phyloP scores from a whole-genome alignment of 2,113 vertebrate genomes.

The Cheilinus undulatus region DNA sequence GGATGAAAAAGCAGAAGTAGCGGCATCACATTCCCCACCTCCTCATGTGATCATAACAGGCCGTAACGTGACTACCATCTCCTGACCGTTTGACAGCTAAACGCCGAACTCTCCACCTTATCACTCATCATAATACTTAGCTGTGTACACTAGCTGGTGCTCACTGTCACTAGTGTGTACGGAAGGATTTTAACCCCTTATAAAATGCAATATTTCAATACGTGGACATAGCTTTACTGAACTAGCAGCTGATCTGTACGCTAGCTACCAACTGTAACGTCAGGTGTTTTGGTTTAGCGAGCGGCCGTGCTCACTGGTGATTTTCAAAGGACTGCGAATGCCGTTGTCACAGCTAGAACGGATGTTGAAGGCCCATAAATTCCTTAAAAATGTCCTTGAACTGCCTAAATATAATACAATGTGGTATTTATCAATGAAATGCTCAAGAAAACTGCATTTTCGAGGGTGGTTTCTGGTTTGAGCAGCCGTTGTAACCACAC shows the following conservation, averaged over 20 bases:
- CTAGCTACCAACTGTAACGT: not conserved
- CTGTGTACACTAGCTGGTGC: not conserved
- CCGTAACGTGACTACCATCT: constrained; percentile 14
- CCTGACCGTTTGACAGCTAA: not conserved
- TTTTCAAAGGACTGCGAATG: too few species aligned
- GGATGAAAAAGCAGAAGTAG: constrained; percentile 46
- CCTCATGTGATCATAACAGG: constrained; percentile 74
- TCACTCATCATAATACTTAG: not conserved
- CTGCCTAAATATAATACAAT: too few species aligned
- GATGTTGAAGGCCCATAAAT: too few species aligned
- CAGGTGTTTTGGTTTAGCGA: too few species aligned
- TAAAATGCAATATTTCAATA: not conserved
- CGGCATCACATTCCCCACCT: constrained; percentile 17
- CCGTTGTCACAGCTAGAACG: too few species aligned
- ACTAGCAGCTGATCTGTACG: not conserved
- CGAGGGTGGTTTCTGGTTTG: too few species aligned
- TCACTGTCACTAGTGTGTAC: not conserved
- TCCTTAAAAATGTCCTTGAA: too few species aligned
- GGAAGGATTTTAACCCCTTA: not conserved
- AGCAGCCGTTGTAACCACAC: too few species aligned
- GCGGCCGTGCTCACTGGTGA: too few species aligned
- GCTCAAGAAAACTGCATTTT: too few species aligned
- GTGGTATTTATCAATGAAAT: too few species aligned
- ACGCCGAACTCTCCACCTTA: not conserved
- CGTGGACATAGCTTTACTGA: not conserved